Evolutionary conservation across 1,140 invertebrate species (phyloP).

Genomic region (Choristoneura fumiferana): DNA sequence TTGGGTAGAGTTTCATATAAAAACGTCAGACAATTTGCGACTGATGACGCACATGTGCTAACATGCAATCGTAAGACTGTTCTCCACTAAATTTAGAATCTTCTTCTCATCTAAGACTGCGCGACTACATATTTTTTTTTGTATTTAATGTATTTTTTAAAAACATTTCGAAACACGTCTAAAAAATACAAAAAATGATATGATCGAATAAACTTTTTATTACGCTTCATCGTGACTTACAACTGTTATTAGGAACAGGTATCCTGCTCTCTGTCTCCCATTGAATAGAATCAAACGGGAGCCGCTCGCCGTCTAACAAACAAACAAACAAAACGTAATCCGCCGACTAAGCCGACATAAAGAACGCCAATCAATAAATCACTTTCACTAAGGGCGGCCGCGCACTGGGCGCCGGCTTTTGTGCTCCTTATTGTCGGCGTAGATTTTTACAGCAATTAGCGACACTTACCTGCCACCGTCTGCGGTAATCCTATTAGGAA

Average conservation of each 20-base stretch:
- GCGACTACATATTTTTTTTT: too few relatives aligned
- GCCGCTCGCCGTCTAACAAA: constrained; percentile 50
- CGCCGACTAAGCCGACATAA: constrained; percentile 50
- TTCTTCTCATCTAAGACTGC: too few relatives aligned
- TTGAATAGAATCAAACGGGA: constrained; percentile 35
- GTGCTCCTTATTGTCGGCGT: constrained; percentile 55
- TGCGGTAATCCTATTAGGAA: constrained; percentile 67
- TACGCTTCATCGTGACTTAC: neutral
- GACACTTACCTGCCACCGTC: constrained; percentile 67
- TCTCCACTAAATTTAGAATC: too few relatives aligned
- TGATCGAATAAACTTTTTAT: neutral
- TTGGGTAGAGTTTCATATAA: too few relatives aligned
- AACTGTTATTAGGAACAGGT: constrained; percentile 6
- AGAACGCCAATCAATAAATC: constrained; percentile 70
- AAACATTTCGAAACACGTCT: constrained; percentile 14
- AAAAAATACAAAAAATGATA: constrained; percentile 20
- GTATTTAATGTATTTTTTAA: too few relatives aligned
- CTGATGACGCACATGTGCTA: too few relatives aligned
- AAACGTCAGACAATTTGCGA: too few relatives aligned
- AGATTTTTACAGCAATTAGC: constrained; percentile 75
- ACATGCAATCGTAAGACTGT: too few relatives aligned
- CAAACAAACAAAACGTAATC: constrained; percentile 67
- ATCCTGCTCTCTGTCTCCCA: neutral
- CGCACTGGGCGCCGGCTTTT: constrained; percentile 59
- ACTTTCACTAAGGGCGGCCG: constrained; percentile 56